A percentile compares a stretch with the other conserved stretches of the same genome.
phyloP scores from a whole-genome alignment of 2,113 vertebrate genomes.

The Eulacestoma nigropectus region DNA sequence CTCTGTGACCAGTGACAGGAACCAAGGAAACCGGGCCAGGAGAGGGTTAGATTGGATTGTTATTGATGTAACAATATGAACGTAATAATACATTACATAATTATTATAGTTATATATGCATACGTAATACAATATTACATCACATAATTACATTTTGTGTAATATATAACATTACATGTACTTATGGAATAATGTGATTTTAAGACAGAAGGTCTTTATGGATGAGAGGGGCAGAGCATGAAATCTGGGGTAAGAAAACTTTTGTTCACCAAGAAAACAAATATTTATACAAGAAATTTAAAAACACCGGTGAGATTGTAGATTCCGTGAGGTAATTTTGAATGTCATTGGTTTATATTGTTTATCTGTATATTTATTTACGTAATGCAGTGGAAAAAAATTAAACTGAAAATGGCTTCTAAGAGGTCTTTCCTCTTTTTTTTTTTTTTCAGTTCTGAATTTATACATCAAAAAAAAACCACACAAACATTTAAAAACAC shows the following conservation, averaged over 20 bases:
- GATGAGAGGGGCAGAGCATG: neutral
- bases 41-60: neutral
- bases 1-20: too few relatives aligned
- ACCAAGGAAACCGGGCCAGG: too few relatives aligned
- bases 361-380: neutral
- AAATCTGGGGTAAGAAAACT: rapidly evolving
- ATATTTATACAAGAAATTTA: neutral
- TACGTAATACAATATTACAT: neutral
- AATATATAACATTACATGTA: neutral
- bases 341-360: neutral
- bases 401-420: neutral
- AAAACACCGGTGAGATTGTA: neutral
- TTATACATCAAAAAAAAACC: rapidly evolving
- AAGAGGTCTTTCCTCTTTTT: neutral
- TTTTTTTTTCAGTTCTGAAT: neutral
- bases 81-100: neutral
- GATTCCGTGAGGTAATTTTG: neutral
- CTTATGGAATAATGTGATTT: neutral
- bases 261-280: neutral
- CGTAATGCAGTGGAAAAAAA: neutral
- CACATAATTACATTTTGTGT: neutral
- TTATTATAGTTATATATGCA: too few relatives aligned
- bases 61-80: neutral
- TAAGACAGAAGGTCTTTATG: neutral
- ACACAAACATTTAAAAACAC: neutral